A percentile compares a stretch with the other conserved stretches of the same genome.
phyloP scores from a whole-genome alignment of 2,888 invertebrate species.

The Sycophila texana region DNA sequence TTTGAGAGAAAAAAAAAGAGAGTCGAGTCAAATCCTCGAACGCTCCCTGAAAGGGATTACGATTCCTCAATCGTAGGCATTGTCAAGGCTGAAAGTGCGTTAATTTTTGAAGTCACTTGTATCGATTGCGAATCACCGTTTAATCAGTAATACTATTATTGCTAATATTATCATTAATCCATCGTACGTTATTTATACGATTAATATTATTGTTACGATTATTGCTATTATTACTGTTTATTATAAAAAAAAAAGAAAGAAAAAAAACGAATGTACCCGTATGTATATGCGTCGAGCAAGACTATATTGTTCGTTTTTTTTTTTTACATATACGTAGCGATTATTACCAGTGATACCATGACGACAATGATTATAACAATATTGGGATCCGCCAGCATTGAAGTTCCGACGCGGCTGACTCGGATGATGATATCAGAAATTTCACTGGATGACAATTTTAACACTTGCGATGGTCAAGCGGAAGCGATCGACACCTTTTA shows the following conservation, averaged over 20 bases:
- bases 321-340: background rate
- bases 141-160: constrained; percentile 39
- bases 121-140: constrained; percentile 46
- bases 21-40: constrained; percentile 13
- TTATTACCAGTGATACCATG: constrained; percentile 29
- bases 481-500: constrained; percentile 27
- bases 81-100: constrained; percentile 63
- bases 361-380: constrained; percentile 14
- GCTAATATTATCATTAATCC: constrained; percentile 33
- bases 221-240: constrained; percentile 41
- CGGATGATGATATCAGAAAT: constrained; percentile 27
- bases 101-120: constrained; percentile 57
- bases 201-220: constrained; percentile 46
- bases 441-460: background rate
- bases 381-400: constrained; percentile 30
- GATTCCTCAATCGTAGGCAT: constrained; percentile 55
- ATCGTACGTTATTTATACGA: constrained; percentile 43
- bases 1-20: background rate
- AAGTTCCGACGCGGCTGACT: constrained; percentile 35
- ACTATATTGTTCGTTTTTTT: constrained; percentile 35
- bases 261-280: constrained; percentile 1
- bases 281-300: background rate
- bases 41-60: constrained; percentile 4
- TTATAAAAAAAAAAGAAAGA: constrained; percentile 42
- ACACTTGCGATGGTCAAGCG: background rate